Evolutionary conservation across 2,888 invertebrate species (phyloP).

Genomic region (Xestia c-nigrum): DNA sequence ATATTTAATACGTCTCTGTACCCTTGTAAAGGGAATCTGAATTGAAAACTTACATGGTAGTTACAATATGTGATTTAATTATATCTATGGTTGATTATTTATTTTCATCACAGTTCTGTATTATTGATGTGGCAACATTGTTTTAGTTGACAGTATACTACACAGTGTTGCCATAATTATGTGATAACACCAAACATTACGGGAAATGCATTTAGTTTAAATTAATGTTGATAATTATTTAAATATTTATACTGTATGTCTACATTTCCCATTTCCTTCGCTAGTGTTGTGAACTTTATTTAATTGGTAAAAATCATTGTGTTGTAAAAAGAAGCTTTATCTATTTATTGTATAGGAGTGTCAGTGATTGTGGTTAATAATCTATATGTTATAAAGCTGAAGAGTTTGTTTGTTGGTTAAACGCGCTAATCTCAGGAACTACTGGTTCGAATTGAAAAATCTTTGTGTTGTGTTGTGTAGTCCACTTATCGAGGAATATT

Average conservation of each 20-base stretch:
- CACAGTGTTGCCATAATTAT: constrained; percentile 32
- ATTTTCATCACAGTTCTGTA: constrained; percentile 38
- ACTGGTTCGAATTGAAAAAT: too few relatives aligned
- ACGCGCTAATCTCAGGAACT: too few relatives aligned
- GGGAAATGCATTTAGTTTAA: constrained; percentile 55
- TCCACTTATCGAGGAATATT: too few relatives aligned
- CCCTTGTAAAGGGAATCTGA: constrained; percentile 31
- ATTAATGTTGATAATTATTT: constrained; percentile 26
- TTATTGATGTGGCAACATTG: constrained; percentile 38
- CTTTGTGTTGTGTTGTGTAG: too few relatives aligned
- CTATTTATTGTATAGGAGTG: constrained; percentile 48
- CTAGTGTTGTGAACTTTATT: constrained; percentile 60
- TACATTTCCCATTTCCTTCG: constrained; percentile 32
- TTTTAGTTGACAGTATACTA: constrained; percentile 9
- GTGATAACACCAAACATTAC: constrained; percentile 43
- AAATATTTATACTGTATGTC: constrained; percentile 25
- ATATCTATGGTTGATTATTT: constrained; percentile 20
- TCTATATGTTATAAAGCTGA: too few relatives aligned
- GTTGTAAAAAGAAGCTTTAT: constrained; percentile 56
- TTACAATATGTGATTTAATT: constrained; percentile 27
- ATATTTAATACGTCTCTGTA: constrained; percentile 23
- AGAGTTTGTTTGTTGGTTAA: too few relatives aligned
- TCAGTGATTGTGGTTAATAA: constrained; percentile 51
- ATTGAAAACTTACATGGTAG: constrained; percentile 11
- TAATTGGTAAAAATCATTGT: constrained; percentile 45